Conservation (phyloP, 2,888 invertebrate species). For the Andrena bucephala region DNA sequence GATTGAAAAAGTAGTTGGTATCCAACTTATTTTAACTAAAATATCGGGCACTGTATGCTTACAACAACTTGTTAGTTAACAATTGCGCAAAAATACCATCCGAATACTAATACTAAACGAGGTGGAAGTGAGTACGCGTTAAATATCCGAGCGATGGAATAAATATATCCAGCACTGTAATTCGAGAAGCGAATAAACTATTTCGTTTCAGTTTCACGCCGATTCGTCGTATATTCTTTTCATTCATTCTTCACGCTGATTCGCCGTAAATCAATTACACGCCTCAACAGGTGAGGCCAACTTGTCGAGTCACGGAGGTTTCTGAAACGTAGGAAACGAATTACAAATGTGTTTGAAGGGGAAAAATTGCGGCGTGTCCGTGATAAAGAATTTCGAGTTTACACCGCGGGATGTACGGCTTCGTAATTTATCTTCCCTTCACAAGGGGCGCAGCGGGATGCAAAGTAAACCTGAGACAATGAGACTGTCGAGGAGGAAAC, state of each 20-base stretch:
- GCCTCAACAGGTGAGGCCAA: not conserved
- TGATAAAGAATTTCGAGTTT: conserved; percentile 65
- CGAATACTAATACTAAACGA: too few species aligned
- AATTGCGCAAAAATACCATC: too few species aligned
- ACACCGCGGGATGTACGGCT: conserved; percentile 66
- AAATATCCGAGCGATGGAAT: too few species aligned
- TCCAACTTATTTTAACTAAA: too few species aligned
- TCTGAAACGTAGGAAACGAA: conserved; percentile 39
- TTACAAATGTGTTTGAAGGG: conserved; percentile 10
- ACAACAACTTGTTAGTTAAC: too few species aligned
- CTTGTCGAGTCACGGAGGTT: conserved; percentile 28
- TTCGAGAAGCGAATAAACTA: not conserved
- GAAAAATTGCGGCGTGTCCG: conserved; percentile 26
- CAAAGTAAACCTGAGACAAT: conserved; percentile 44
- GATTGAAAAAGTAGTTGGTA: too few species aligned
- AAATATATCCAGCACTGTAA: too few species aligned
- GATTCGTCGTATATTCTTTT: not conserved
- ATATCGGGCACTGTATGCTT: too few species aligned
- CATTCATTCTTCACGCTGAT: conserved; percentile 1
- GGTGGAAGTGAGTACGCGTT: too few species aligned
- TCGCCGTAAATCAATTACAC: conserved; percentile 16
- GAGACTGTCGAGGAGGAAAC: conserved; percentile 17
- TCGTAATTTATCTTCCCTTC: conserved; percentile 67
- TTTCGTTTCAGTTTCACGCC: not conserved
- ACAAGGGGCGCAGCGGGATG: conserved; percentile 45